Conservation (phyloP, 2,113 vertebrate genomes). For the Forbesichthys agassizii region DNA sequence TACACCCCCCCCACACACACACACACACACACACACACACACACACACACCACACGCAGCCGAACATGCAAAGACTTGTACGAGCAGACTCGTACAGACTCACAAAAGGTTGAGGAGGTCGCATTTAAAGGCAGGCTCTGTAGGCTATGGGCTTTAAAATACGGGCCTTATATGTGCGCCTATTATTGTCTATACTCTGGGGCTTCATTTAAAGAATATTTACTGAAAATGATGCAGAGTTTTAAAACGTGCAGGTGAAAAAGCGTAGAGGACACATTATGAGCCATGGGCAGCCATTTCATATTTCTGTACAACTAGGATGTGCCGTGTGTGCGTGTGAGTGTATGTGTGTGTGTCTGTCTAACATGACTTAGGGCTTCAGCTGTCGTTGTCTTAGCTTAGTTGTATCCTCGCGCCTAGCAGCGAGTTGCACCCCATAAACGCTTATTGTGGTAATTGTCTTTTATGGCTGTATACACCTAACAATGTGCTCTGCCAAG, state of each 20-base stretch:
- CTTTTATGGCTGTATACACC: constrained; percentile 90
- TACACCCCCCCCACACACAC: too few species aligned
- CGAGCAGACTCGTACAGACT: not conserved
- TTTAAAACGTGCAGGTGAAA: too few species aligned
- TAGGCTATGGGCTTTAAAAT: too few species aligned
- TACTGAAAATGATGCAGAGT: too few species aligned
- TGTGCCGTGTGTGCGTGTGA: not conserved
- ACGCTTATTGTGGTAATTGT: constrained; percentile 91
- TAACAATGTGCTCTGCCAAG: constrained; percentile 81
- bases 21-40: too few species aligned
- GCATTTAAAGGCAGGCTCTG: constrained; percentile 20
- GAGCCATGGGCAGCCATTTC: not conserved
- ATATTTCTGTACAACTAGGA: not conserved
- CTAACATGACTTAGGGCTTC: constrained; percentile 64
- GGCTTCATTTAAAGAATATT: not conserved
- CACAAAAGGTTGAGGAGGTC: not conserved
- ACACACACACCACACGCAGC: too few species aligned
- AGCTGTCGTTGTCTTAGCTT: constrained; percentile 61
- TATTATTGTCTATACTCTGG: not conserved
- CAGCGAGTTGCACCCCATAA: constrained; percentile 96
- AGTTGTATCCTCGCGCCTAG: constrained; percentile 76
- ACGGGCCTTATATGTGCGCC: too few species aligned
- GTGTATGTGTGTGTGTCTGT: not conserved
- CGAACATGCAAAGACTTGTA: constrained; percentile 55
- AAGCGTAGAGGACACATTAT: not conserved